Percentiles rank a stretch among this genome's conserved stretches.
Conservation (phyloP, 2,113 vertebrate species). For the Gambusia affinis region DNA sequence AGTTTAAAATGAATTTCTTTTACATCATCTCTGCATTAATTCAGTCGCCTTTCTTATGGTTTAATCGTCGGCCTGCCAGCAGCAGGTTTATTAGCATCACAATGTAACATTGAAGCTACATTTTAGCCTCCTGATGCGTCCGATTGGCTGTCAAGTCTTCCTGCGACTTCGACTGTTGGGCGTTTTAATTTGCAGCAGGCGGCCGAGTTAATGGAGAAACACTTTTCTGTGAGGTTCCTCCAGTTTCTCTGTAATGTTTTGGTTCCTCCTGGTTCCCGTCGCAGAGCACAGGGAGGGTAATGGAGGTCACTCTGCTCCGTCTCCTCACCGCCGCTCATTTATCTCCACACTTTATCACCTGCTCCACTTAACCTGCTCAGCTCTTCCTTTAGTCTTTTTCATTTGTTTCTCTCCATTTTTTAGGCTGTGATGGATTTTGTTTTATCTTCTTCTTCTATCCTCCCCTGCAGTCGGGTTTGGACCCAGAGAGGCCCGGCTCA, state of each 20-base stretch:
- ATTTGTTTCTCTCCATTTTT: constrained; percentile 19
- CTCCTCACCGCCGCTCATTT: constrained; percentile 35
- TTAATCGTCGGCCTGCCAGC: too few relatives aligned
- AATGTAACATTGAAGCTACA: neutral
- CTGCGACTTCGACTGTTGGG: neutral
- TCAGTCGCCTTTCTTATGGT: too few relatives aligned
- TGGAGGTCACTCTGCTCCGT: constrained; percentile 48
- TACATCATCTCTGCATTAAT: too few relatives aligned
- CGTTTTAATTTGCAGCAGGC: constrained; percentile 11
- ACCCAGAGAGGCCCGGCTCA: constrained; percentile 10
- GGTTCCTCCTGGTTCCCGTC: constrained; percentile 7
- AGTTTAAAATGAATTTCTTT: too few relatives aligned
- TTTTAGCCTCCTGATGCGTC: neutral
- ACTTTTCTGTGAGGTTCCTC: neutral
- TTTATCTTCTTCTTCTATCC: constrained; percentile 15
- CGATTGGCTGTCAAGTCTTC: too few relatives aligned
- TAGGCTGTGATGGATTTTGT: neutral
- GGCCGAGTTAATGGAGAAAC: constrained; percentile 24
- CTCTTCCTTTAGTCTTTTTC: constrained; percentile 8
- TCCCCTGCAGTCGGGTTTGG: constrained; percentile 3
- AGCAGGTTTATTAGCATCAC: neutral
- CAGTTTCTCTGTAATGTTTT: constrained; percentile 30
- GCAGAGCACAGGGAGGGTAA: constrained; percentile 41
- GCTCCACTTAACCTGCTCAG: constrained; percentile 18
- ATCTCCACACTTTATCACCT: constrained; percentile 12